These are phyloP conservation scores for Elysia crispata DNA, from an alignment of 2,888 invertebrate genomes.

Conservation along the genomic window DNA sequence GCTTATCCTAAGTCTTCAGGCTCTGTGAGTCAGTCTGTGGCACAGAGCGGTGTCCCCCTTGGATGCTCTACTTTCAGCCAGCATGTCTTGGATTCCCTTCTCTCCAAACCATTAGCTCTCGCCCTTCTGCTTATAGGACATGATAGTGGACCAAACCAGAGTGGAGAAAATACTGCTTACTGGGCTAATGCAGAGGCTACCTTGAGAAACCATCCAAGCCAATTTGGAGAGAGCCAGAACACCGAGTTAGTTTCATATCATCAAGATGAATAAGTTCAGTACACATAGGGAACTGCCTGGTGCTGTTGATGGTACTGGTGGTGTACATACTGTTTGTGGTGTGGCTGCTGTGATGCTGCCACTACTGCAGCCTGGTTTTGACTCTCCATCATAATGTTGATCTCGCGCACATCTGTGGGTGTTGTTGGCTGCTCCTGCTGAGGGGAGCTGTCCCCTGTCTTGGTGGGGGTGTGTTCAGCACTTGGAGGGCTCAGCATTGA, in stretches of 20 bases:
- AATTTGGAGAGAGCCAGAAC: too few relatives aligned
- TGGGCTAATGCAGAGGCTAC: too few relatives aligned
- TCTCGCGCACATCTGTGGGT: constrained; percentile 90
- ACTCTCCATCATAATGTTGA: constrained; percentile 72
- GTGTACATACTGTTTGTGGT: background rate
- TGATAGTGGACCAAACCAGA: too few relatives aligned
- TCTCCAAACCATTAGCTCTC: too few relatives aligned
- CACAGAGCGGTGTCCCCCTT: too few relatives aligned
- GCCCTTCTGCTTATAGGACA: too few relatives aligned
- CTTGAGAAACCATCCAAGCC: too few relatives aligned
- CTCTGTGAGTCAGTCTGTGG: too few relatives aligned
- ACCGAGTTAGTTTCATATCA: background rate
- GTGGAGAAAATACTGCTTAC: too few relatives aligned
- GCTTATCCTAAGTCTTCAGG: too few relatives aligned
- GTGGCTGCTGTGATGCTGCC: background rate
- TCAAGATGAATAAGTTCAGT: background rate
- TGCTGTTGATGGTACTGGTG: background rate
- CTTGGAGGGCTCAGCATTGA: constrained; percentile 53
- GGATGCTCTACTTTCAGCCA: too few relatives aligned
- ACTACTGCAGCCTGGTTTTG: background rate
- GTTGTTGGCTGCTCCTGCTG: constrained; percentile 82
- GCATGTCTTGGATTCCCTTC: too few relatives aligned
- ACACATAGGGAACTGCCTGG: background rate
- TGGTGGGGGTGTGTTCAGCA: constrained; percentile 16
- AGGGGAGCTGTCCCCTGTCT: constrained; percentile 47